phyloP scores from a whole-genome alignment of 2,888 invertebrate species.

The Phlogophora meticulosa region DNA sequence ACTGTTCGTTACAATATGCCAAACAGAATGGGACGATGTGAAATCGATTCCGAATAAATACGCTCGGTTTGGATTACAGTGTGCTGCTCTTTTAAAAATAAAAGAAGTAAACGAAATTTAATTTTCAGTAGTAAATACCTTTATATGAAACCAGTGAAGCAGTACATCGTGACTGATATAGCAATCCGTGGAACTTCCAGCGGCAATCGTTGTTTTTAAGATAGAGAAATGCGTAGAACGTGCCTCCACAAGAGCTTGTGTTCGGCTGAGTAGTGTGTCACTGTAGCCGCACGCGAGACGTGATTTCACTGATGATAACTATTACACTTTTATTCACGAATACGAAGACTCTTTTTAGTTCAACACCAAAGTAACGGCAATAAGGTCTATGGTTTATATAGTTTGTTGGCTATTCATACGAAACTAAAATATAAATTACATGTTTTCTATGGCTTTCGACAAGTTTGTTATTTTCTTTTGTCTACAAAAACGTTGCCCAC shows the following conservation, averaged over 20 bases:
- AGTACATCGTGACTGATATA: neutral
- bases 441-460: neutral
- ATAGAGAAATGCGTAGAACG: slow-evolving; percentile 16
- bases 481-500: too few relatives aligned
- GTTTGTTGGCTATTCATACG: neutral
- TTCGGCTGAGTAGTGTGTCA: slow-evolving; percentile 12
- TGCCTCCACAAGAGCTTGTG: neutral
- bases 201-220: neutral
- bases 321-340: slow-evolving; percentile 13
- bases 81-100: neutral
- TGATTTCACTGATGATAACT: slow-evolving; percentile 11
- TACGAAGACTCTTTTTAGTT: slow-evolving; percentile 3
- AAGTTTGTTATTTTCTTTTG: too few relatives aligned
- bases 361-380: neutral
- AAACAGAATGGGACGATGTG: neutral
- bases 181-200: slow-evolving; percentile 6
- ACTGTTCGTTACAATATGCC: neutral
- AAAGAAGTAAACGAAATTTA: neutral
- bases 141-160: neutral
- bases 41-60: neutral
- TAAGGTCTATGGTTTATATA: neutral
- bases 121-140: neutral
- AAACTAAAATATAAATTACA: neutral
- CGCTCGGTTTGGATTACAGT: neutral
- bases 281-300: slow-evolving; percentile 10